Conservation (phyloP, 2,113 vertebrate species). For the Meriones unguiculatus region DNA sequence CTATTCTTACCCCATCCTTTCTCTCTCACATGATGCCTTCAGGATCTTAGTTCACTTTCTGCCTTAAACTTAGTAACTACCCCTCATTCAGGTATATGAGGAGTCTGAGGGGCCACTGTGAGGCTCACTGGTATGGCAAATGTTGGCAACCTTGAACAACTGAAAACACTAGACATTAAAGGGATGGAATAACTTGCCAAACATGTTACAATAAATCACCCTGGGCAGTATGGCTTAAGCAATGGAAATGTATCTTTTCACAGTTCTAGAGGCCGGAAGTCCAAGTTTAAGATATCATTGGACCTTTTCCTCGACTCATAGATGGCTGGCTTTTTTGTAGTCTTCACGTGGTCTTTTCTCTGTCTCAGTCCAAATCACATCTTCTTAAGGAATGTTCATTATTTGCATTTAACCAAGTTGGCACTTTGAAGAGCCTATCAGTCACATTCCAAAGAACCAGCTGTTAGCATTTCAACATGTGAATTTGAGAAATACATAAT, state of each 20-base stretch:
- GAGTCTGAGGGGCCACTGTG: not conserved
- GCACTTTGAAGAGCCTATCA: not conserved
- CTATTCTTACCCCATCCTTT: not conserved
- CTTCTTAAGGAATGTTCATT: not conserved
- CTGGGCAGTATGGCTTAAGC: not conserved
- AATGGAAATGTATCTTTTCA: not conserved
- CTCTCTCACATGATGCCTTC: not conserved
- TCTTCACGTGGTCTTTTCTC: not conserved
- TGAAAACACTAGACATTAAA: not conserved
- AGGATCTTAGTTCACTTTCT: not conserved
- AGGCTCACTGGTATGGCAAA: not conserved
- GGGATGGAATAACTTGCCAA: not conserved
- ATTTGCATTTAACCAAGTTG: not conserved
- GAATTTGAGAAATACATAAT: not conserved
- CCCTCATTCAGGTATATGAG: not conserved
- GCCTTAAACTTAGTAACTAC: not conserved
- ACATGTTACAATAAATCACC: not conserved
- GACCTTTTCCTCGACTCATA: not conserved
- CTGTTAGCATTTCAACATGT: not conserved
- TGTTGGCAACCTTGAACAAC: not conserved
- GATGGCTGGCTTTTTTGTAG: not conserved
- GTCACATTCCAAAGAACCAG: not conserved
- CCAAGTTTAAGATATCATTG: not conserved
- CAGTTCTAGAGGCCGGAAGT: not conserved
- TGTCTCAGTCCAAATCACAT: not conserved